Percentiles rank a stretch among this genome's conserved stretches.
phyloP scores from a whole-genome alignment of 2,888 invertebrate genomes.

The Drosophila kuntzei region DNA sequence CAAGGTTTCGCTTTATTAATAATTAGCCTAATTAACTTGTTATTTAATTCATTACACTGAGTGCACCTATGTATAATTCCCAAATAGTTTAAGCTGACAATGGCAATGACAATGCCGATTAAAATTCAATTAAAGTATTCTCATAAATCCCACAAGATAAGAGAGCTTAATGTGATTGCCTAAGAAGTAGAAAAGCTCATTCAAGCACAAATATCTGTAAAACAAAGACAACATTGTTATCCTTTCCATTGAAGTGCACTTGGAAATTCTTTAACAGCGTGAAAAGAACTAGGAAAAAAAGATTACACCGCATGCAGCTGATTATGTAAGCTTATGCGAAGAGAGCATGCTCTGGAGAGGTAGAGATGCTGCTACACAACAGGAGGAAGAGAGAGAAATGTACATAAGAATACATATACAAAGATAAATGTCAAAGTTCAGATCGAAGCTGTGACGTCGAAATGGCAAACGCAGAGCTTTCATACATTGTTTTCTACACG shows the following conservation, averaged over 20 bases:
- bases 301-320: constrained; percentile 27
- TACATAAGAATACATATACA: constrained; percentile 2
- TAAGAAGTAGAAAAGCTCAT: constrained; percentile 13
- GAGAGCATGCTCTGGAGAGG: constrained; percentile 32
- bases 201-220: constrained; percentile 13
- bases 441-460: constrained; percentile 59
- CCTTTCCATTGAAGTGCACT: constrained; percentile 69
- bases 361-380: constrained; percentile 38
- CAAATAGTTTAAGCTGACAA: constrained; percentile 7
- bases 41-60: constrained; percentile 1
- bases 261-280: constrained; percentile 25
- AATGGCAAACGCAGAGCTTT: constrained; percentile 45
- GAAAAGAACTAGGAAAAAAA: constrained; percentile 44
- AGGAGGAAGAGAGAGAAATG: neutral
- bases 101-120: constrained; percentile 4
- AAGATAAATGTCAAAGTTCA: constrained; percentile 75
- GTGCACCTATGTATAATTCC: neutral
- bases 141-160: constrained; percentile 15
- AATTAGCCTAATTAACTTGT: constrained; percentile 5
- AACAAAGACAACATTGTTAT: constrained; percentile 68
- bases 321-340: constrained; percentile 72
- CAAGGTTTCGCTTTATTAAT: neutral
- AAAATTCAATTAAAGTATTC: constrained; percentile 3
- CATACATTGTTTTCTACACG: constrained; percentile 22
- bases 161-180: constrained; percentile 25